Evolutionary conservation across 2,888 invertebrate genomes (phyloP).

Genomic region (Abscondita cerata): DNA sequence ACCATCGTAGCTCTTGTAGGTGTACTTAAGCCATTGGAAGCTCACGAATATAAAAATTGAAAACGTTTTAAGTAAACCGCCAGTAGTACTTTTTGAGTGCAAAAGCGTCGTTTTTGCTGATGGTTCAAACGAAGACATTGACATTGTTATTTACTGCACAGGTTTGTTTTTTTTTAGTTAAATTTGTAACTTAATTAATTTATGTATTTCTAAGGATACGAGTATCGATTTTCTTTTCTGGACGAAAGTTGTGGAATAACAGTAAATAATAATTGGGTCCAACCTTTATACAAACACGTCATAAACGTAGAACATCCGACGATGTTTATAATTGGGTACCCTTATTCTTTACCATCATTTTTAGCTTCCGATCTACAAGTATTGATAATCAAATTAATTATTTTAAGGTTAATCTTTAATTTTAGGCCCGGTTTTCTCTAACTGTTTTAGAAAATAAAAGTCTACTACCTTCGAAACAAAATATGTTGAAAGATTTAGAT

Average conservation of each 20-base stretch:
- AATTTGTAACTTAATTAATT: no score
- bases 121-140: slow-evolving; percentile 65
- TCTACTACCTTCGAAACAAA: slow-evolving; percentile 66
- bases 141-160: slow-evolving; percentile 75
- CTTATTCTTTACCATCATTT: slow-evolving; percentile 83
- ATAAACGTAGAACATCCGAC: slow-evolving; percentile 81
- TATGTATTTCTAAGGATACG: slow-evolving; percentile 56
- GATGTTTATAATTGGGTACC: slow-evolving; percentile 84
- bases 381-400: no score
- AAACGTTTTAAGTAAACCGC: slow-evolving; percentile 64
- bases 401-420: no score
- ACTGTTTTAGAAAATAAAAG: slow-evolving; percentile 65
- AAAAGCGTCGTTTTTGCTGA: slow-evolving; percentile 65
- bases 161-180: slow-evolving; percentile 62
- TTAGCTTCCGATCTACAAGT: slow-evolving; percentile 55
- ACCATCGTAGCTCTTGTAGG: no score
- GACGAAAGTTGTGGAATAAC: slow-evolving; percentile 68
- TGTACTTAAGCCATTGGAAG: not conserved
- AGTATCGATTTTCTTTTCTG: slow-evolving; percentile 61
- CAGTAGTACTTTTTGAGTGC: slow-evolving; percentile 60
- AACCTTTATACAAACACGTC: slow-evolving; percentile 85
- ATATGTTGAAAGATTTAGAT: slow-evolving; percentile 68
- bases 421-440: slow-evolving; percentile 67
- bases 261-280: slow-evolving; percentile 78
- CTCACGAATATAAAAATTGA: not conserved